Percentiles rank a stretch among this genome's conserved stretches.
Conservation (phyloP, 2,888 invertebrate species). For the Brachyopa scutellaris region DNA sequence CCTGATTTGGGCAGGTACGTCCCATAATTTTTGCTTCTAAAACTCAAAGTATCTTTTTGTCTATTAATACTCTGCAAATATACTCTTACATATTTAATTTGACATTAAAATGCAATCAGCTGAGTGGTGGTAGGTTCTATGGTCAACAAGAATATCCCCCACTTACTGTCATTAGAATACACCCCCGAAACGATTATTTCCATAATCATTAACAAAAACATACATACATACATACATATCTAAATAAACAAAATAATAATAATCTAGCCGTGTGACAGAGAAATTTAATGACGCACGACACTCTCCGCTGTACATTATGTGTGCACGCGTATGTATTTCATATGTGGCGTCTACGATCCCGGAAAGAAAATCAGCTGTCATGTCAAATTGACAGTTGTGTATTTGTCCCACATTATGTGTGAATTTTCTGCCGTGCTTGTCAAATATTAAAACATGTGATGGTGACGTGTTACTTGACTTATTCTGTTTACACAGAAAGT, state of each 20-base stretch:
- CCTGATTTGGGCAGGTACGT: too few relatives aligned
- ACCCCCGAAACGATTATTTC: constrained; percentile 15
- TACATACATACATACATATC: neutral
- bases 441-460: constrained; percentile 10
- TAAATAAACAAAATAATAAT: constrained; percentile 29
- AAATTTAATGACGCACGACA: constrained; percentile 33
- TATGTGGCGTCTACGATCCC: neutral
- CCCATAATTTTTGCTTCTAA: too few relatives aligned
- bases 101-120: constrained; percentile 52
- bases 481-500: neutral
- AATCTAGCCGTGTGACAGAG: constrained; percentile 33
- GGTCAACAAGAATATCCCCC: neutral
- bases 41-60: neutral
- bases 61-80: neutral
- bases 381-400: constrained; percentile 25
- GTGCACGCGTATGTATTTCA: neutral
- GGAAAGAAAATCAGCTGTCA: constrained; percentile 31
- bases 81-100: too few relatives aligned
- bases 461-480: neutral
- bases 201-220: constrained; percentile 34
- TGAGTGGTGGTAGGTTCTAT: constrained; percentile 42
- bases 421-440: neutral
- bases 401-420: neutral
- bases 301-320: neutral
- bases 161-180: neutral